These are phyloP conservation scores for Drosophila takahashii DNA, from an alignment of 1,140 invertebrate species.

Conservation along the genomic window DNA sequence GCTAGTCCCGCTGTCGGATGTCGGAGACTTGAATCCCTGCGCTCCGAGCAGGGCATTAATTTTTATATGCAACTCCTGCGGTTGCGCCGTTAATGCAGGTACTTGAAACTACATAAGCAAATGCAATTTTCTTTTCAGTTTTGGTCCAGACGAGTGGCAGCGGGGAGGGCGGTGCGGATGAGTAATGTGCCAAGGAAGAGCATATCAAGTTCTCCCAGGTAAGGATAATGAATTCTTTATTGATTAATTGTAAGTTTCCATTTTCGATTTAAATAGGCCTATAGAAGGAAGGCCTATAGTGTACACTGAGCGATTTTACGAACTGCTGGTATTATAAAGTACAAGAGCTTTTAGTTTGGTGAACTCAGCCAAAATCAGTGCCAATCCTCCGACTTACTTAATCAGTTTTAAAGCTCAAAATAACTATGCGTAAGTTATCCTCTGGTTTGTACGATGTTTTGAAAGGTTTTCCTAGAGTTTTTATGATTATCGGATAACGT, in stretches of 20 bases:
- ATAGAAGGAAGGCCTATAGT: too few species aligned
- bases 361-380: neutral
- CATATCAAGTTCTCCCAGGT: too few species aligned
- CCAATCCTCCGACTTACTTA: neutral
- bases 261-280: neutral
- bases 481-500: conserved; percentile 1
- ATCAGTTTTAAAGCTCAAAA: neutral
- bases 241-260: neutral
- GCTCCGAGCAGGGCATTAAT: neutral
- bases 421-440: neutral
- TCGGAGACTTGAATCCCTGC: neutral
- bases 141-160: neutral
- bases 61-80: neutral
- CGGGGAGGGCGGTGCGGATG: neutral
- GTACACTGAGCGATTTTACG: too few species aligned
- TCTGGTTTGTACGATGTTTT: neutral
- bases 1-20: neutral
- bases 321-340: too few species aligned
- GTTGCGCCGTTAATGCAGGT: conserved; percentile 12
- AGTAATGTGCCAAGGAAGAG: conserved; percentile 8
- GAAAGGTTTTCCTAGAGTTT: neutral
- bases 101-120: conserved; percentile 46
- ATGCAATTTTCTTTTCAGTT: conserved; percentile 20
- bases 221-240: neutral
- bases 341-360: neutral